A percentile compares a stretch with the other conserved stretches of the same genome.
Conservation (phyloP, 2,888 invertebrate genomes). For the Sesia bembeciformis region DNA sequence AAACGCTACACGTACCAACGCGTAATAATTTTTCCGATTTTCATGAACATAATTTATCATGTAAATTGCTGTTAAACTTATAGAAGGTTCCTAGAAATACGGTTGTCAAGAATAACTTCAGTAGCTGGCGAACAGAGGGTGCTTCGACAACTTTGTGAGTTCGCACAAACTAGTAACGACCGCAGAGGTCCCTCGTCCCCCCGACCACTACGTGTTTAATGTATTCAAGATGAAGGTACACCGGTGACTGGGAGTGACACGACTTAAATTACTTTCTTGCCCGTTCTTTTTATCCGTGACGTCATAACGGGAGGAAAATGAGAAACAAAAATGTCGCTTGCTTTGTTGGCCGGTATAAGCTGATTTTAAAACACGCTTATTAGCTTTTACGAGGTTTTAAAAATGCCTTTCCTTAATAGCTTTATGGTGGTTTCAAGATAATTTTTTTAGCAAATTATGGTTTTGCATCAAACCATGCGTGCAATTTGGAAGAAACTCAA, state of each 20-base stretch:
- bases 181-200: conserved; percentile 2
- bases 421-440: no score
- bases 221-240: conserved; percentile 28
- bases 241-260: conserved; percentile 22
- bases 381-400: not conserved
- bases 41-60: no score
- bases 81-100: no score
- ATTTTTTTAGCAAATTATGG: no score
- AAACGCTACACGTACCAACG: no score
- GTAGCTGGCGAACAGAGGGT: not conserved
- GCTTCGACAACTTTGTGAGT: not conserved
- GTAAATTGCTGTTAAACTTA: no score
- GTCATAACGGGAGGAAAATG: not conserved
- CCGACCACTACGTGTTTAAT: conserved; percentile 24
- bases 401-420: not conserved
- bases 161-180: not conserved
- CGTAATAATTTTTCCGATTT: no score
- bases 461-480: no score
- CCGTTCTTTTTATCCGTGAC: not conserved
- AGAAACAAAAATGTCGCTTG: not conserved
- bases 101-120: no score
- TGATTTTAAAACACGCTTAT: not conserved
- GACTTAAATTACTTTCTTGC: conserved; percentile 33
- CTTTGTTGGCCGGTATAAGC: not conserved
- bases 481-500: no score